Conservation (phyloP, 2,113 vertebrate genomes). For the Genyomyrus donnyi region DNA sequence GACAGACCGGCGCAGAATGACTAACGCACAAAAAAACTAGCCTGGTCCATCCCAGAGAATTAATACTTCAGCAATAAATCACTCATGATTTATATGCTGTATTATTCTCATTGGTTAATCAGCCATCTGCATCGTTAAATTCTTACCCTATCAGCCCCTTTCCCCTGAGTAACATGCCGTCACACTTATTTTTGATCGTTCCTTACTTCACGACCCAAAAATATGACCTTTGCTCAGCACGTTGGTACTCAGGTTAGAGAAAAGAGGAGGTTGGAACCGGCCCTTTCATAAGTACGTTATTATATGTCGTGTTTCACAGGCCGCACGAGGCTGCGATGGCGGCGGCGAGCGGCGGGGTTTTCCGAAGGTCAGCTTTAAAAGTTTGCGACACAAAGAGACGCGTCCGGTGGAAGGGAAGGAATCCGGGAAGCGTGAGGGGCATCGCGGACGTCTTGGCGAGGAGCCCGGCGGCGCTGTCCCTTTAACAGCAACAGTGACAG, state of each 20-base stretch:
- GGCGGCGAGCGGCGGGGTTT: neutral
- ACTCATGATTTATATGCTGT: neutral
- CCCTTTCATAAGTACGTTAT: neutral
- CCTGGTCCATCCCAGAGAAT: neutral
- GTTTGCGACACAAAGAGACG: neutral
- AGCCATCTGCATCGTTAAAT: neutral
- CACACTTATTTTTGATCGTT: neutral
- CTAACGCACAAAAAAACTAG: neutral
- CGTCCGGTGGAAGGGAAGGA: neutral
- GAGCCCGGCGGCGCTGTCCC: conserved; percentile 31
- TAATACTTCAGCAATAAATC: neutral
- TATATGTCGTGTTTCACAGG: neutral
- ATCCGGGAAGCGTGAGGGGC: neutral
- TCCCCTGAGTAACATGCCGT: neutral
- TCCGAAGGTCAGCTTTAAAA: neutral
- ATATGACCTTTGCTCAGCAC: neutral
- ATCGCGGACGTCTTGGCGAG: neutral
- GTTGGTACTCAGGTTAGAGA: neutral
- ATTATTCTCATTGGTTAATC: neutral
- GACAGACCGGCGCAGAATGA: neutral
- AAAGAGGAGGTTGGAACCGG: neutral
- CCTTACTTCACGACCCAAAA: neutral
- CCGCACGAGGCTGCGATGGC: neutral
- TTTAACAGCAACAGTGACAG: conserved; percentile 44
- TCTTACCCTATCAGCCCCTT: neutral